Evolutionary conservation across 2,113 vertebrate genomes (phyloP), one percentile per base, ranked within the genome.

Genomic region (Sceloporus undulatus): DNA sequence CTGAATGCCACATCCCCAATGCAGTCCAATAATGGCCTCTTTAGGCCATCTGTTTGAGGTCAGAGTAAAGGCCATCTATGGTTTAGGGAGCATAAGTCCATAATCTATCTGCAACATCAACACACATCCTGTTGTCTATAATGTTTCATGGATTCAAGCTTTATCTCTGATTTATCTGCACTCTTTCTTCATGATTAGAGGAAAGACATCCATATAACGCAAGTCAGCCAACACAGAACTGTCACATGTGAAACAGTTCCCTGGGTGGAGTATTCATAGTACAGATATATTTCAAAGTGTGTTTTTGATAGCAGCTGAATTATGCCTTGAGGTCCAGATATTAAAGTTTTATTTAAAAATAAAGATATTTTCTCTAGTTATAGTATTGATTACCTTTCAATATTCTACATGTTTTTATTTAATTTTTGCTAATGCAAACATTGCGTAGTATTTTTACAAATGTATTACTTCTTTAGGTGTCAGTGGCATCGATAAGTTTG

Each of bases 401-500:
- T 87, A 18, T 42, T 83, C 1, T 77, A 87, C 56, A 89, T 79
- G 38, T n/a, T 81, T 91, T 54, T 40, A 85, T 86, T 77, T 38
- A 4, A 42, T 74, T 6, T 74, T 13, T 85, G 83, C 11, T 91
- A 76, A 91, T 34, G 54, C 0, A 77, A 81, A 78, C 91, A 92
- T 93, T 73, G 38, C 8, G 5, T 0, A 0, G 84, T 10, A 79
- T 87, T 87, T 18, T 78, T 84, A 42, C 68, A 16, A 34, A 81
- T 88, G 40, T 87, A 56, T 74, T 62, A 86, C 68, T 83, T 85
- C 80, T 96, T 93, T 92, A 97, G 97, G 97, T 98, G 79, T 97
- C 96, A 85, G 97, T 98, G 95, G 97, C 97, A 73, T 91, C 97
- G 93, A 98, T 98, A 95, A 98, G 97, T 95, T 94, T 98, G 73